Percentiles rank a stretch among this genome's conserved stretches.
phyloP scores from a whole-genome alignment of 2,888 invertebrate genomes.

The Xylota segnis region DNA sequence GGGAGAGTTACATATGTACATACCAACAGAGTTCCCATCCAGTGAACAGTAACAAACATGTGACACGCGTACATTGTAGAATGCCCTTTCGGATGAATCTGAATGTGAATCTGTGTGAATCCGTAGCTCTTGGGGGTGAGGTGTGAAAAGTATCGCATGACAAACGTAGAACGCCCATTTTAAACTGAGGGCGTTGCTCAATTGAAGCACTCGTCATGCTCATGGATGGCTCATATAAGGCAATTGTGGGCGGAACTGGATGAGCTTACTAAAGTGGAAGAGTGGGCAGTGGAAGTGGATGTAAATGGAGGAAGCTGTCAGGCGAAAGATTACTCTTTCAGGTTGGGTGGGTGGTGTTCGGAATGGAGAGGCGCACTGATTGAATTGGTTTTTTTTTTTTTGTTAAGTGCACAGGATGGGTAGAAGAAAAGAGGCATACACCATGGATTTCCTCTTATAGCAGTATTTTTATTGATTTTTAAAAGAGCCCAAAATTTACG shows the following conservation, averaged over 20 bases:
- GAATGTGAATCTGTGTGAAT: not conserved
- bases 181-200: conserved; percentile 65
- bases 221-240: conserved; percentile 44
- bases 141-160: conserved; percentile 64
- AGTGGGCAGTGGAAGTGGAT: conserved; percentile 26
- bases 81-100: not conserved
- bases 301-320: conserved; percentile 32
- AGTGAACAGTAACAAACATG: conserved; percentile 35
- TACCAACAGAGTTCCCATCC: conserved; percentile 10
- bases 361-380: not conserved
- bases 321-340: conserved; percentile 8
- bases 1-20: conserved; percentile 9
- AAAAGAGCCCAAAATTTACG: too few species aligned
- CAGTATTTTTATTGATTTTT: too few species aligned
- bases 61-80: conserved; percentile 56
- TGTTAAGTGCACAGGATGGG: not conserved
- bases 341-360: not conserved
- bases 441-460: too few species aligned
- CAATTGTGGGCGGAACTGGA: conserved; percentile 67
- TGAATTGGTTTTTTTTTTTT: not conserved
- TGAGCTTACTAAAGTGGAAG: conserved; percentile 3
- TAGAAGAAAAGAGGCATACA: too few species aligned
- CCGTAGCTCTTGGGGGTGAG: conserved; percentile 14
- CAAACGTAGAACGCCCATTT: conserved; percentile 64
- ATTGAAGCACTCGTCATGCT: conserved; percentile 64